phyloP scores from a whole-genome alignment of 2,113 vertebrate genomes.

The Platichthys stellatus region DNA sequence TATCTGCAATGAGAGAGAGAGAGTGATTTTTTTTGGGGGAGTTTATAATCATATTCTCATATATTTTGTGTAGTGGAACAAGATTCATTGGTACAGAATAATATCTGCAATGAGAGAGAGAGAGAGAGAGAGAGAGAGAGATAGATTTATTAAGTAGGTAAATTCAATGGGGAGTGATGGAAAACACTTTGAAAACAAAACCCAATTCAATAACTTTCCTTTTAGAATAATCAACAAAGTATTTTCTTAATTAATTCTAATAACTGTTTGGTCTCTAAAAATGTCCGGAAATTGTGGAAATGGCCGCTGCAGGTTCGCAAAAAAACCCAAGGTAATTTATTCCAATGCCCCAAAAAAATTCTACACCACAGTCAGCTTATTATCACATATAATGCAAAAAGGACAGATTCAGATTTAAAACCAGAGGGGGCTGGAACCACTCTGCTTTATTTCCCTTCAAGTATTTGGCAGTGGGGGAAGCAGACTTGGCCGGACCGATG shows the following conservation, averaged over 20 bases:
- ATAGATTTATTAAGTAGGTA: too few relatives aligned
- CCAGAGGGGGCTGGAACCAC: background rate
- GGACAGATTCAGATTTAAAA: background rate
- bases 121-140: too few relatives aligned
- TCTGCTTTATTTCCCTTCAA: background rate
- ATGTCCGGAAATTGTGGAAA: background rate
- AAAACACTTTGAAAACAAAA: too few relatives aligned
- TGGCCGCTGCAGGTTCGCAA: background rate
- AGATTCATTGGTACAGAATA: too few relatives aligned
- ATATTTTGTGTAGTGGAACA: too few relatives aligned
- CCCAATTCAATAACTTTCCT: too few relatives aligned
- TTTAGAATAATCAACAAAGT: background rate
- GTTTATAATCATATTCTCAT: too few relatives aligned
- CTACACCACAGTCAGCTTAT: background rate
- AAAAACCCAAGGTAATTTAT: background rate
- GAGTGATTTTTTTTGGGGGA: too few relatives aligned
- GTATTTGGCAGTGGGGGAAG: background rate
- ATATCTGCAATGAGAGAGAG: too few relatives aligned
- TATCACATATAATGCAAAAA: background rate
- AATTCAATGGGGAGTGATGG: too few relatives aligned
- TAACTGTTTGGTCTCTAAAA: background rate
- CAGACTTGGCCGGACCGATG: background rate
- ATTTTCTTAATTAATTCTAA: background rate
- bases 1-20: too few relatives aligned
- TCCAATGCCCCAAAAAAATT: background rate